Conservation (phyloP, 2,113 vertebrate genomes). For the Lampris incognitus region DNA sequence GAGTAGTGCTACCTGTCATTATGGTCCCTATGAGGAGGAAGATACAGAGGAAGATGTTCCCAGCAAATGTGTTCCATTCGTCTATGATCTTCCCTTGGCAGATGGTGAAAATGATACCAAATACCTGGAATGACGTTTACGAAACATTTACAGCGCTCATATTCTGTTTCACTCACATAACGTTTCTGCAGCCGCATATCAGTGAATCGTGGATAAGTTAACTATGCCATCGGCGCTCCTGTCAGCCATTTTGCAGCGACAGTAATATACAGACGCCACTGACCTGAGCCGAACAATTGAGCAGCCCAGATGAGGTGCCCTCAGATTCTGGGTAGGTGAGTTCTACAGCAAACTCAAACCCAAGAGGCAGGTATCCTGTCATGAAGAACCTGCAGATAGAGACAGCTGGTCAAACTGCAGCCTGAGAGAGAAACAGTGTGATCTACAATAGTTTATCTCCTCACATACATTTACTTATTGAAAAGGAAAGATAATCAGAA, state of each 20-base stretch:
- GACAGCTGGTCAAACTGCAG: background rate
- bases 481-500: background rate
- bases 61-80: constrained; percentile 82
- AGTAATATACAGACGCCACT: background rate
- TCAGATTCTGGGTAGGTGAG: constrained; percentile 96
- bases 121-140: constrained; percentile 82
- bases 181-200: background rate
- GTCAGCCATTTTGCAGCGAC: background rate
- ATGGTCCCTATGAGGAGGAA: constrained; percentile 87
- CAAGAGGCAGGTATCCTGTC: constrained; percentile 95
- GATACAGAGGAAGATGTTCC: constrained; percentile 91
- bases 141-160: background rate
- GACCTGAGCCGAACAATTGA: constrained; percentile 96
- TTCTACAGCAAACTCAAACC: constrained; percentile 96
- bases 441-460: background rate
- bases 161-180: background rate
- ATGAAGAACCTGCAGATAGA: constrained; percentile 90
- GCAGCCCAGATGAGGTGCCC: constrained; percentile 94
- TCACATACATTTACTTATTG: background rate
- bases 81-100: constrained; percentile 91
- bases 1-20: constrained; percentile 86
- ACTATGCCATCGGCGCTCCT: background rate
- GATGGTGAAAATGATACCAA: constrained; percentile 96
- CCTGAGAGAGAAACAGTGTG: background rate
- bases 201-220: background rate